Percentiles rank a stretch among this genome's conserved stretches.
Conservation (phyloP, 2,113 vertebrate genomes). For the Syngnathus floridae region DNA sequence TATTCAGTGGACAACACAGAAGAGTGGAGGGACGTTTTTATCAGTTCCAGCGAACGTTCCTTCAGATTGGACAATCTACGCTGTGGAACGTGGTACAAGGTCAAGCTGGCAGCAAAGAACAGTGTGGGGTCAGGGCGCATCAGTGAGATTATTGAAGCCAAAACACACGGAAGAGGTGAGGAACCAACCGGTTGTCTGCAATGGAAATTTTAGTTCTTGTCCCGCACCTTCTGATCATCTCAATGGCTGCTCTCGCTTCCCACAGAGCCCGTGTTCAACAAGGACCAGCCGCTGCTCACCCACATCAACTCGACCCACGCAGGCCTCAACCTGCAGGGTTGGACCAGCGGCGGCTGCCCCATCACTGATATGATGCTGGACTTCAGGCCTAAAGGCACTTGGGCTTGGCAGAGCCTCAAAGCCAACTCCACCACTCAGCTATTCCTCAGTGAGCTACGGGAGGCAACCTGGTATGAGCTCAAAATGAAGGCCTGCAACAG, state of each 20-base stretch:
- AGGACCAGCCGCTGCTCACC: constrained; percentile 94
- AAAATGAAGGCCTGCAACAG: constrained; percentile 98
- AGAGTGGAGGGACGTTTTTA: constrained; percentile 96
- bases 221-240: not conserved
- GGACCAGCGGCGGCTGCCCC: constrained; percentile 94
- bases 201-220: not conserved
- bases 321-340: constrained; percentile 92
- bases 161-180: constrained; percentile 93
- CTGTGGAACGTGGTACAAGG: constrained; percentile 99
- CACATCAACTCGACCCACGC: constrained; percentile 97
- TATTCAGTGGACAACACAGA: constrained; percentile 98
- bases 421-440: constrained; percentile 87
- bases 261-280: constrained; percentile 94
- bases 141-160: constrained; percentile 98
- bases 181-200: too few species aligned
- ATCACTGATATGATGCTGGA: constrained; percentile 88
- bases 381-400: constrained; percentile 91
- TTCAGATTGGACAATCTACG: constrained; percentile 95
- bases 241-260: not conserved
- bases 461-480: constrained; percentile 97
- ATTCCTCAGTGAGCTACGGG: constrained; percentile 89
- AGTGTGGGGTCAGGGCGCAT: constrained; percentile 95
- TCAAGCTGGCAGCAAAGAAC: constrained; percentile 97
- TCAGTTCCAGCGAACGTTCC: constrained; percentile 90
- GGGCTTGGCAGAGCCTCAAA: constrained; percentile 90